phyloP scores from a whole-genome alignment of 53 echinoderm and acorn worm genomes.

The Patiria pectinifera region DNA sequence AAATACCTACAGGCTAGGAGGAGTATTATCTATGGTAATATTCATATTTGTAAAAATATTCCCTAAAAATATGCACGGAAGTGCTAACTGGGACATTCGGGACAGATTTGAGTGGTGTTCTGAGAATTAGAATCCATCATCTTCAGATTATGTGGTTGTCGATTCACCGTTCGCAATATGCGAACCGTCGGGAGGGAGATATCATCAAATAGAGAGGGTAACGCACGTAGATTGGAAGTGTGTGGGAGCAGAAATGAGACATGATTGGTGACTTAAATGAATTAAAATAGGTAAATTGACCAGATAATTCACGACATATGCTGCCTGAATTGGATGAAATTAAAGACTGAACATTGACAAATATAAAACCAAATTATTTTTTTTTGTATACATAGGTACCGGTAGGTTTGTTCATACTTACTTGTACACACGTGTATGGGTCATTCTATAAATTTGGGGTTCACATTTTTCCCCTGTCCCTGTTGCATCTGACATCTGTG shows the following conservation, averaged over 20 bases:
- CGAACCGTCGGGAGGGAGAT: background rate
- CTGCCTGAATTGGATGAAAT: background rate
- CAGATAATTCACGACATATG: background rate
- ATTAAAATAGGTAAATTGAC: background rate
- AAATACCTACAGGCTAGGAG: background rate
- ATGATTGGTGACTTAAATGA: background rate
- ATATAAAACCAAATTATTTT: no score
- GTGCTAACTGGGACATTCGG: background rate
- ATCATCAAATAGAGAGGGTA: background rate
- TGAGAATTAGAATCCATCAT: background rate
- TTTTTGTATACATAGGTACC: no score
- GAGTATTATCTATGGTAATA: background rate
- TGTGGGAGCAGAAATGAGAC: background rate
- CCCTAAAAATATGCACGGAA: background rate
- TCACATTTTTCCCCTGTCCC: no score
- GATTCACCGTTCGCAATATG: background rate
- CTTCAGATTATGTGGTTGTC: background rate
- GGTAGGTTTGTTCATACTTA: no score
- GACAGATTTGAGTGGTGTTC: background rate
- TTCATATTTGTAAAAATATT: background rate
- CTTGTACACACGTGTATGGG: no score
- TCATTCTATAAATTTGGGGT: no score
- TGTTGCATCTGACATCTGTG: no score
- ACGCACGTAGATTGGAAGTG: background rate
- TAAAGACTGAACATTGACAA: background rate